These are phyloP conservation scores for Haplotaxodon microlepis DNA, from an alignment of 2,113 vertebrate species.

Conservation along the genomic window DNA sequence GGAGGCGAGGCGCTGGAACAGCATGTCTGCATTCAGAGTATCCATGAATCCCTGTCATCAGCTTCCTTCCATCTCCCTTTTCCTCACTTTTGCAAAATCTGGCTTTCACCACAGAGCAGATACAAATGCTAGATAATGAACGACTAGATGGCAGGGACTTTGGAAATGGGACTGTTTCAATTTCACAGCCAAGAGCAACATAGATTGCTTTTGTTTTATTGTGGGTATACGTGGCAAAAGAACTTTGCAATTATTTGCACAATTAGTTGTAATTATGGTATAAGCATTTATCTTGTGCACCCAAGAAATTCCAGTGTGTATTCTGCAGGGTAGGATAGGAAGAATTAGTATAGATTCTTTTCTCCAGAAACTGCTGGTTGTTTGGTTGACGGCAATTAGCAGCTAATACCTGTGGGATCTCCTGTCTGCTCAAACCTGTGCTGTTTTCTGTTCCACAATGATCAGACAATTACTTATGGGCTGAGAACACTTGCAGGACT, in stretches of 20 bases:
- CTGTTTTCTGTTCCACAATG: conserved; percentile 41
- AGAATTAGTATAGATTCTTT: conserved; percentile 63
- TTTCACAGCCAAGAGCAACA: conserved; percentile 54
- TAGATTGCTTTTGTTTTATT: conserved; percentile 62
- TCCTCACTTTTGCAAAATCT: conserved; percentile 32
- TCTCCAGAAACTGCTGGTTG: conserved; percentile 49
- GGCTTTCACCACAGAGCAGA: conserved; percentile 40
- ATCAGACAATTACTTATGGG: conserved; percentile 61
- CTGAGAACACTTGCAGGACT: conserved; percentile 45
- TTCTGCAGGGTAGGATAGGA: conserved; percentile 36
- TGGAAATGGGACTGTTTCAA: conserved; percentile 47
- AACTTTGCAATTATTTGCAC: conserved; percentile 68
- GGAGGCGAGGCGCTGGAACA: conserved; percentile 41
- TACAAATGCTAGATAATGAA: conserved; percentile 51
- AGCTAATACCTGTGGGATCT: conserved; percentile 63
- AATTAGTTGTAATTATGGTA: conserved; percentile 70
- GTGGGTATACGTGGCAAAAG: conserved; percentile 39
- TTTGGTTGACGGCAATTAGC: conserved; percentile 62
- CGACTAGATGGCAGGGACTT: conserved; percentile 27
- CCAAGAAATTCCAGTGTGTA: conserved; percentile 36
- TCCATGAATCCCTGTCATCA: conserved; percentile 58
- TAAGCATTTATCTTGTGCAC: conserved; percentile 58
- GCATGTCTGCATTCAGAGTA: conserved; percentile 52
- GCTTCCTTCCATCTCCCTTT: conserved; percentile 23
- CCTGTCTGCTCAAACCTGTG: conserved; percentile 27